These are phyloP conservation scores for Embiotoca jacksoni DNA, from an alignment of 2,113 vertebrate species.

Conservation along the genomic window DNA sequence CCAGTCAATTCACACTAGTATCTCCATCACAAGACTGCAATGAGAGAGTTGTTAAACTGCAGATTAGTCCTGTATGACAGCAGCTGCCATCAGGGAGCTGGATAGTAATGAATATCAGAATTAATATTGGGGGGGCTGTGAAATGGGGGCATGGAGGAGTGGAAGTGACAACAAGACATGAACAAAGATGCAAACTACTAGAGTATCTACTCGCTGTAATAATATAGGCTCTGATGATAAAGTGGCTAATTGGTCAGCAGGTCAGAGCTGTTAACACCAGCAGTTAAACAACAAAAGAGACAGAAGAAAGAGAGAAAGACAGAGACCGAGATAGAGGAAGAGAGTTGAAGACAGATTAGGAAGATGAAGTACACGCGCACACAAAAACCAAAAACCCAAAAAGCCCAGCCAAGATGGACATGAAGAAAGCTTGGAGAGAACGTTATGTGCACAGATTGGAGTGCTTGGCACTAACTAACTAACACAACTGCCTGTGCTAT, in stretches of 20 bases:
- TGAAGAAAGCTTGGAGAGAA: slow-evolving; percentile 41
- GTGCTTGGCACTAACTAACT: slow-evolving; percentile 44
- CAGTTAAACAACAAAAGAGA: slow-evolving; percentile 56
- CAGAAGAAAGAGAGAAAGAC: slow-evolving; percentile 2
- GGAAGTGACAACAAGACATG: slow-evolving; percentile 25
- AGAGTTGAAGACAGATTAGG: slow-evolving; percentile 18
- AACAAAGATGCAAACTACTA: slow-evolving; percentile 39
- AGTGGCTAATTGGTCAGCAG: slow-evolving; percentile 76
- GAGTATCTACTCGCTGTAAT: slow-evolving; percentile 51
- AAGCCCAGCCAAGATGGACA: slow-evolving; percentile 33
- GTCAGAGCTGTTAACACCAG: slow-evolving; percentile 76
- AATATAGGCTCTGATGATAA: slow-evolving; percentile 70
- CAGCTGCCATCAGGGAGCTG: slow-evolving; percentile 27
- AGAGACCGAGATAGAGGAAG: slow-evolving; percentile 10
- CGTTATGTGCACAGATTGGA: slow-evolving; percentile 54
- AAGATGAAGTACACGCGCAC: slow-evolving; percentile 29
- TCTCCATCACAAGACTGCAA: slow-evolving; percentile 14
- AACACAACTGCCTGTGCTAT: slow-evolving; percentile 33
- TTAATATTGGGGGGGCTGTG: slow-evolving; percentile 34
- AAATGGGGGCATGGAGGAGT: slow-evolving; percentile 18
- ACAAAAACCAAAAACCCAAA: slow-evolving; percentile 10
- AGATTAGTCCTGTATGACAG: slow-evolving; percentile 61
- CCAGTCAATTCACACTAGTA: slow-evolving; percentile 28
- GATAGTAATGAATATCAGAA: slow-evolving; percentile 33
- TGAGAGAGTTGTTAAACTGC: slow-evolving; percentile 50